Base-by-base conservation (phyloP, 2,113 vertebrate genomes). In the Myiozetetes cayanensis region DNA sequence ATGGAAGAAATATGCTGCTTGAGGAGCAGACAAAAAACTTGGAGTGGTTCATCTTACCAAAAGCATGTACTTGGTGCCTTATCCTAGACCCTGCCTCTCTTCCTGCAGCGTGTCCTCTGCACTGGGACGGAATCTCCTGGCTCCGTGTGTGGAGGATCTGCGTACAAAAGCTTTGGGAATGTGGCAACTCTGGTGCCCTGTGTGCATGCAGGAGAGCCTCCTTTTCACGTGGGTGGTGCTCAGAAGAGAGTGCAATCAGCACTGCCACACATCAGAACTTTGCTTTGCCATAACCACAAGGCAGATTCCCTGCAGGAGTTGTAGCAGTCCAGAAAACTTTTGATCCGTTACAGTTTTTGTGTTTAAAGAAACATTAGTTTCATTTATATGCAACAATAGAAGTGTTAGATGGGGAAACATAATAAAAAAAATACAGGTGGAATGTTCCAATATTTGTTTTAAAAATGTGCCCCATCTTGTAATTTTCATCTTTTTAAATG, bases 361-460 rank as follows among this genome's bases (percentile, higher is more conserved):
- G 25, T 33, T 43, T 83, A 61, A 72, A 78, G 73, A 88, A 89
- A 80, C 11, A 10, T 56, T 81, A 12, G 15, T 82, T 81, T 84
- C 61, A 62, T 96, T 96, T 81, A 37, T 73, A 89, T 79, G 61
- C 86, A 72, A 56, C 73, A 58, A 17, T 30, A 28, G 27, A 90
- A 82, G 21, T 31, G 27, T 75, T 84, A 87, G 92, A 71, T 10
- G 72, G 28, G 24, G 37, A 90, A 78, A 41, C 1, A 1, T 30
- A 93, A 73, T 92, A 77, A 91, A 55, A 55, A 94, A 96, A 85
- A 86, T 77, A 55, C 85, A 88, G 61, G 52, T 44, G 74, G 85
- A 86, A 53, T 65, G n/a, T 88, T 94, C 88, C 89, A 89, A 75
- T 96, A 93, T 92, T 96, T 94, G 85, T 75, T 95, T 94, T 58